A percentile compares a stretch with the other conserved stretches of the same genome.
Evolutionary conservation across 2,797 vertebrate species (phyloP).

Genomic region (Channa striata): DNA sequence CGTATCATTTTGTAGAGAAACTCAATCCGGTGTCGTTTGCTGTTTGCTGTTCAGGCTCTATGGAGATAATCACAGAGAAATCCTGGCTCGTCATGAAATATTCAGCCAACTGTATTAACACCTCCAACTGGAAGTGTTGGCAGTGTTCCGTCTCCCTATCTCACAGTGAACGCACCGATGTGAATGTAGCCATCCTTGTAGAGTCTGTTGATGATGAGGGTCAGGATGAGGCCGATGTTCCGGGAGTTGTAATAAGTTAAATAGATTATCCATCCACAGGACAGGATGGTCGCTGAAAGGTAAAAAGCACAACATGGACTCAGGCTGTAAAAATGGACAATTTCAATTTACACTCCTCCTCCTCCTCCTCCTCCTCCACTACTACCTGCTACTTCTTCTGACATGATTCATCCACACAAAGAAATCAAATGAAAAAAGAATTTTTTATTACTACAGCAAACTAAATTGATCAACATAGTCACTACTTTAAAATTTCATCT

Average conservation of each 20-base stretch:
- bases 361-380: too few species aligned
- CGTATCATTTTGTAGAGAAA: slow-evolving; percentile 35
- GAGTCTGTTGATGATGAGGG: slow-evolving; percentile 95
- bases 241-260: slow-evolving; percentile 99
- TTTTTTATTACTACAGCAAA: neutral
- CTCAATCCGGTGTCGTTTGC: slow-evolving; percentile 31
- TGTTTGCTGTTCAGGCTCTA: slow-evolving; percentile 30
- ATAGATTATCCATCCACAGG: slow-evolving; percentile 99
- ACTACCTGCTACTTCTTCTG: neutral
- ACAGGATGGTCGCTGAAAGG: slow-evolving; percentile 96
- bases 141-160: slow-evolving; percentile 13
- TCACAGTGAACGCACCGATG: slow-evolving; percentile 87
- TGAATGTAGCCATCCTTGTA: slow-evolving; percentile 99
- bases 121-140: slow-evolving; percentile 39
- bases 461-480: neutral
- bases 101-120: slow-evolving; percentile 48
- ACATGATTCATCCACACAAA: neutral
- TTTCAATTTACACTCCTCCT: neutral
- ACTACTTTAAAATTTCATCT: neutral
- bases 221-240: slow-evolving; percentile 98
- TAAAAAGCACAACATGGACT: slow-evolving; percentile 8
- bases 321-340: slow-evolving; percentile 1
- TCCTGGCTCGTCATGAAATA: slow-evolving; percentile 64
- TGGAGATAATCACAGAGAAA: slow-evolving; percentile 43
- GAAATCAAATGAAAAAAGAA: neutral